These are phyloP conservation scores for Rhyacophila evoluta DNA, from an alignment of 2,888 invertebrate species.

Conservation along the genomic window DNA sequence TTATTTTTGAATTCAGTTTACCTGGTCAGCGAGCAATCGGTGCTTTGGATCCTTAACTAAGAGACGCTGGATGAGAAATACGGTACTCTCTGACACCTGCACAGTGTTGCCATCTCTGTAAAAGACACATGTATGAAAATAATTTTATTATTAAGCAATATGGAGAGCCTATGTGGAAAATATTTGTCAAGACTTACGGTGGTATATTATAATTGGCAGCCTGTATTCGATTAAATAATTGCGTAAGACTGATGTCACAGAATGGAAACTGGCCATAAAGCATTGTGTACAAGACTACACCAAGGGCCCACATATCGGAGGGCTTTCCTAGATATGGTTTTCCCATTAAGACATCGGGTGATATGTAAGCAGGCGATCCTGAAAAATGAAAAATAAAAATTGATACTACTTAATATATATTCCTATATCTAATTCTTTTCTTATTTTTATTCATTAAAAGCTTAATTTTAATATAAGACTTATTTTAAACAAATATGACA, in stretches of 20 bases:
- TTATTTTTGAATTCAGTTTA: slow-evolving; percentile 57
- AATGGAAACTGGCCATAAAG: slow-evolving; percentile 86
- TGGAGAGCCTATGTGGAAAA: not conserved
- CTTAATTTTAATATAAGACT: no score
- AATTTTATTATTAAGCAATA: no score
- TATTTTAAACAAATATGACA: no score
- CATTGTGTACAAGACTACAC: slow-evolving; percentile 84
- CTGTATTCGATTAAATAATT: slow-evolving; percentile 81
- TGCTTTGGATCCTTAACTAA: slow-evolving; percentile 77
- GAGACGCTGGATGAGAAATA: slow-evolving; percentile 75
- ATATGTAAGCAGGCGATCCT: slow-evolving; percentile 83
- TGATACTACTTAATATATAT: no score
- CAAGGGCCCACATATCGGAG: slow-evolving; percentile 87
- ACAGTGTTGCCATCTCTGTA: slow-evolving; percentile 68
- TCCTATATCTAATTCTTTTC: no score
- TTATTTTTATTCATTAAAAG: no score
- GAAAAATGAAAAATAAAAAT: slow-evolving; percentile 45
- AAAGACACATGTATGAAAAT: no score
- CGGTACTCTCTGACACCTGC: slow-evolving; percentile 74
- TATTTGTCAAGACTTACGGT: slow-evolving; percentile 67
- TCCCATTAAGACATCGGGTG: slow-evolving; percentile 82
- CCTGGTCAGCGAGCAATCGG: slow-evolving; percentile 76
- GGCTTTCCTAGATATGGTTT: slow-evolving; percentile 84
- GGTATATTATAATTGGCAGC: slow-evolving; percentile 81
- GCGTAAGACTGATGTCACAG: slow-evolving; percentile 79